These are phyloP conservation scores for Dolichotis patagonum DNA, from an alignment of 2,113 vertebrate species.

Conservation along the genomic window DNA sequence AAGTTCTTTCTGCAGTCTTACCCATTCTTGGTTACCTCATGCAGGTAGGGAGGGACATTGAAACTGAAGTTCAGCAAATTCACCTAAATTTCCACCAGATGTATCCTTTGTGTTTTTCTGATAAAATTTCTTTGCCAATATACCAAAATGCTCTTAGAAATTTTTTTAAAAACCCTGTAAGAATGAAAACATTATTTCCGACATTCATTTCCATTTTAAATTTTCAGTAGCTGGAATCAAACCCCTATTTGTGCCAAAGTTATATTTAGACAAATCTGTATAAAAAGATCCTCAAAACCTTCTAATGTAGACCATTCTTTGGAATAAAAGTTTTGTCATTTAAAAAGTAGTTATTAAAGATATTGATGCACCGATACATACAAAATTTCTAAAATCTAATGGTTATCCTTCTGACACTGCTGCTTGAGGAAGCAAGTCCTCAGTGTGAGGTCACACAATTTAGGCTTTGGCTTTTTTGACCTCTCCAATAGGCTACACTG, in stretches of 20 bases:
- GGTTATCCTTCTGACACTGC: background rate
- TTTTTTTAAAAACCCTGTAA: background rate
- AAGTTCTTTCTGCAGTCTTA: background rate
- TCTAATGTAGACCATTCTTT: background rate
- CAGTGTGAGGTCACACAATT: background rate
- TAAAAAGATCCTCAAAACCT: background rate
- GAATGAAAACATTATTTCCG: background rate
- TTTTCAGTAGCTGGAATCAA: background rate
- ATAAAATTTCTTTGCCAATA: conserved; percentile 21
- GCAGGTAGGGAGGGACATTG: background rate
- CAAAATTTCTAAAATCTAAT: background rate
- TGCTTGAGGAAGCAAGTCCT: background rate
- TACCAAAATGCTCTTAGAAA: conserved; percentile 10
- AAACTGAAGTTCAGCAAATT: conserved; percentile 12
- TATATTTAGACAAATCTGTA: background rate
- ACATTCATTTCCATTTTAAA: conserved; percentile 22
- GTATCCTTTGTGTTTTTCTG: conserved; percentile 7
- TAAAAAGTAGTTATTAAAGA: background rate
- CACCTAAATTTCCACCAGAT: background rate
- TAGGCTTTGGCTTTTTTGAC: background rate
- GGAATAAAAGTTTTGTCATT: background rate
- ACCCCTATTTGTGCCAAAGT: background rate
- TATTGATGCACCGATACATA: background rate
- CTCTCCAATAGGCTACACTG: background rate
- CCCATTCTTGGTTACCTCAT: background rate